Evolutionary conservation across 2,113 vertebrate genomes (phyloP), one percentile per base, ranked within the genome.

Genomic region (Bubo bubo): DNA sequence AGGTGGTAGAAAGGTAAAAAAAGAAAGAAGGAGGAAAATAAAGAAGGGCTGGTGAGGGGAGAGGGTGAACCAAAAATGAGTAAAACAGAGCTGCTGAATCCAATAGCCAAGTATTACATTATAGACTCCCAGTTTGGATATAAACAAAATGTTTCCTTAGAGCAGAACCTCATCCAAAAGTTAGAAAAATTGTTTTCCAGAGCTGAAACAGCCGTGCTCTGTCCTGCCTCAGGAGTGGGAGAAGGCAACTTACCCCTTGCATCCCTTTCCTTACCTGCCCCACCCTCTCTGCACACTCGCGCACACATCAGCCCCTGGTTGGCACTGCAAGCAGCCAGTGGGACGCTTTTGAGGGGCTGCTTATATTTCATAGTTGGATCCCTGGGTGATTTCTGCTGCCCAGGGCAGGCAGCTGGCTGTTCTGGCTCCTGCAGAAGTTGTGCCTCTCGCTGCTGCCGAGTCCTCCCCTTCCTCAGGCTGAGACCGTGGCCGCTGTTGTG

Each of bases 51-150:
- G 90, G 60, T 1, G 3, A 41, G n/a, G 83, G 64, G 34, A 73
- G 87, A 82, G 84, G n/a, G 37, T 43, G 49, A 93, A 89, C 59
- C 72, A 88, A 86, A 95, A 96, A 96, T 86, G 95, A 82, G 45
- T 93, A 95, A 96, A 98, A 94, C 96, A 97, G 98, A 96, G 76
- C 96, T 95, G 80, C 80, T 89, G 92, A 92, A 93, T 95, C 93
- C 68, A 77, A 96, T 89, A 32, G 93, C 96, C 96, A 91, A 80
- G 97, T 79, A 95, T 95, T 96, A 92, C 95, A 84, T 60, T 80
- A 87, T 96, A 93, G 95, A 88, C 85, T 97, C 96, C 95, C 43
- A 67, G 93, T 88, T 27, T 90, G 35, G 52, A 67, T 87, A 95
- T 96, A 97, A 97, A 93, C 16, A 45, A 95, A 96, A 93, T 91